Base-by-base conservation (phyloP, 2,797 vertebrate genomes). In the Enteromius trimaculatus region DNA sequence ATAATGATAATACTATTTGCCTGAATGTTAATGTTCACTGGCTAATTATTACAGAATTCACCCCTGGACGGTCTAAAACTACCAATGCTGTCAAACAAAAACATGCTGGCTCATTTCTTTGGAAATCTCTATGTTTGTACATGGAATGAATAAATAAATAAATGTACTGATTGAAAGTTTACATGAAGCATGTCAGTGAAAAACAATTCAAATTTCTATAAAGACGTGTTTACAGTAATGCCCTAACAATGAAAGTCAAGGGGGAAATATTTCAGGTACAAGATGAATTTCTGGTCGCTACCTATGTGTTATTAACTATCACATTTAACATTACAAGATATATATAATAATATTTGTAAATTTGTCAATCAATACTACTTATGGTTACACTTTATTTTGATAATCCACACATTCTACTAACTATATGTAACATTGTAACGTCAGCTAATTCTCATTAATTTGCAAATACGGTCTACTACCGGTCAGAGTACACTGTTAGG, bases 21-120 rank as follows among this genome's bases (percentile, higher is more conserved):
- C 10, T 7, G 55, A 44, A 58, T 69, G 17, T 80, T 44, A 70
- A 62, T 62, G 29, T 71, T 81, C 19, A 39, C 37, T 7, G 26
- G 23, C 51, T 55, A 19, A n/a, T 42, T 39, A 44, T 21, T 69
- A 70, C 11, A 29, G 23, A 44, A 6, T 23, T 29, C 47, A 74
- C 53, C 17, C 31, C 29, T 14, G 9, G 31, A 75, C 34, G 29
- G 6, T 21, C 21, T 13, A n/a, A 60, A 60, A 80, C 17, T 42
- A 80, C 26, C 60, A 29, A 21, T 37, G n/a, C 19, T 11, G 19
- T 65, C 16, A 21, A 34, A 29, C 6, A 2, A 39, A 66, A 75
- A 39, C 62, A 68, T 58, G 23, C 62, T 10, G 47, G 47, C 44
- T 68, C 34, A 68, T 82, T 58, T 69, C 81, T 82, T 77, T 77